phyloP scores from a whole-genome alignment of 2,797 vertebrate genomes.

The Graptemys geographica region DNA sequence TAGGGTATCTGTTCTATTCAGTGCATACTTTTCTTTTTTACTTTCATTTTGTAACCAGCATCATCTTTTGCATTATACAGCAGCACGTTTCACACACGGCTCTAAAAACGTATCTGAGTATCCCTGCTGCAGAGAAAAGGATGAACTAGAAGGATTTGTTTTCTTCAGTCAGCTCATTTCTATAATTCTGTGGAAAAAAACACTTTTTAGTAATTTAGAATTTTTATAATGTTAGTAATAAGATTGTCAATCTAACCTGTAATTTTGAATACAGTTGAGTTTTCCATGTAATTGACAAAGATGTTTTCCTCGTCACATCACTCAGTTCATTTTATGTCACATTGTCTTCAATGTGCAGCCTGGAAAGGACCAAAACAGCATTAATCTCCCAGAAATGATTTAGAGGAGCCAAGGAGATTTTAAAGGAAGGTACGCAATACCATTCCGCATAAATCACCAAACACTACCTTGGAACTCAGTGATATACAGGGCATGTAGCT shows the following conservation, averaged over 20 bases:
- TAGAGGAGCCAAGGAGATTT: fast-evolving
- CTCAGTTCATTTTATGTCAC: not conserved
- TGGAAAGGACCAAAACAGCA: not conserved
- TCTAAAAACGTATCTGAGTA: not conserved
- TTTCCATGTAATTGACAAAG: not conserved
- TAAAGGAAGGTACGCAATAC: not conserved
- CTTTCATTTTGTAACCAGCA: not conserved
- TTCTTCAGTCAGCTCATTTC: not conserved
- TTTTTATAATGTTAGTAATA: not conserved
- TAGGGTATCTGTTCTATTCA: not conserved
- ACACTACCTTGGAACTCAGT: not conserved
- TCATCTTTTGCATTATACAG: not conserved
- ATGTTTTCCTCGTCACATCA: not conserved
- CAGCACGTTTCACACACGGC: not conserved
- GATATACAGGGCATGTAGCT: not conserved
- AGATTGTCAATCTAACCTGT: not conserved
- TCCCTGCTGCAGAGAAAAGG: not conserved
- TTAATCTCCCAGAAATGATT: not conserved
- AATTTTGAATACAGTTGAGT: not conserved
- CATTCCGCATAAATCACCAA: not conserved
- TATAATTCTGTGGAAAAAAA: not conserved
- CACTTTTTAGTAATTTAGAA: not conserved
- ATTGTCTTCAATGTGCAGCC: conserved; percentile 19
- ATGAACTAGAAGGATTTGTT: not conserved
- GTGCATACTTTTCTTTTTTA: not conserved